Conservation (phyloP, 2,113 vertebrate genomes). For the Albula goreensis region DNA sequence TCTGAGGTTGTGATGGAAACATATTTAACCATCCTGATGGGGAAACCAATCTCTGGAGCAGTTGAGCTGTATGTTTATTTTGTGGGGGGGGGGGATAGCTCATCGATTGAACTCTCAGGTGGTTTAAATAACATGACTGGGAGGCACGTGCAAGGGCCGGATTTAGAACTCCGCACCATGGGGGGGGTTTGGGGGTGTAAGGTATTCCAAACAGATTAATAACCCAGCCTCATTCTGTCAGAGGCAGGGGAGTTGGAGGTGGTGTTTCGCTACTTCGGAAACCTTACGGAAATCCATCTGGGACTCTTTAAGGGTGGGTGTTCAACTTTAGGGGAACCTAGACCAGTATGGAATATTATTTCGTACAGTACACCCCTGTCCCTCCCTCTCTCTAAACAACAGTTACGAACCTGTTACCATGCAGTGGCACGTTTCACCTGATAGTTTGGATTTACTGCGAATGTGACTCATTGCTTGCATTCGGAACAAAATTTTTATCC, state of each 20-base stretch:
- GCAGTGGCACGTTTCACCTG: background rate
- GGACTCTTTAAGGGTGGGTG: too few species aligned
- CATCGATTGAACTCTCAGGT: background rate
- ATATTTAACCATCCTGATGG: background rate
- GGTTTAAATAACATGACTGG: background rate
- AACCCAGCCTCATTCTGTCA: conserved; percentile 16
- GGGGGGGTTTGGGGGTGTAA: background rate
- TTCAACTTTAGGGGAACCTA: too few species aligned
- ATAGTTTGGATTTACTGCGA: background rate
- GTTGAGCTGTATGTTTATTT: background rate
- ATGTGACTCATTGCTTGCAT: background rate
- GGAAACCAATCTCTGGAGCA: background rate
- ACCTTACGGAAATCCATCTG: background rate
- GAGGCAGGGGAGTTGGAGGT: background rate
- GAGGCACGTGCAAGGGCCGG: background rate
- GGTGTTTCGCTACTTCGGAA: background rate
- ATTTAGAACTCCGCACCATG: background rate
- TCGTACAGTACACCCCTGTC: too few species aligned
- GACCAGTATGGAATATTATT: too few species aligned
- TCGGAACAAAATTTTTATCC: background rate
- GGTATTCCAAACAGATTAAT: background rate
- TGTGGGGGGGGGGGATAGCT: background rate
- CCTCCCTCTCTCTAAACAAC: background rate
- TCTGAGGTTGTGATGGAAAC: background rate
- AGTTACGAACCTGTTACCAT: background rate